Base-by-base conservation (phyloP, 2,797 vertebrate genomes). In the Neopelma chrysocephalum region DNA sequence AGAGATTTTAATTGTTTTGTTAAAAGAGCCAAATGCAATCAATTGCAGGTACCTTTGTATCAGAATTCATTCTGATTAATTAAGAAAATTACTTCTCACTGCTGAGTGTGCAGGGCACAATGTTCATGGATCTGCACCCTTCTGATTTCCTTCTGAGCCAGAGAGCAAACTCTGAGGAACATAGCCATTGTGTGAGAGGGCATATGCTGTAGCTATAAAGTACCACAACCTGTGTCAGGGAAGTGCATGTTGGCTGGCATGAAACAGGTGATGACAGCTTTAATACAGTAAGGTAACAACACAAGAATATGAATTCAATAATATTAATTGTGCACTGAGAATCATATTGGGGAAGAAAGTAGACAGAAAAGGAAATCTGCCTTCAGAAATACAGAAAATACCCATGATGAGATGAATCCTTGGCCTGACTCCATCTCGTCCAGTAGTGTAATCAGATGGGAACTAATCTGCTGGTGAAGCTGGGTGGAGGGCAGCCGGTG, bases 401-500 rank as follows among this genome's bases (percentile, higher is more conserved):
- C 4, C 15, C 43, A 76, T 26, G 25, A n/a, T 25, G 43, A n/a
- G 43, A 40, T 10, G 43, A 71, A 43, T 47, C 29, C 8, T 38
- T 84, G 50, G 34, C 42, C 38, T 38, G 42, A 69, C 27, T 66
- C 64, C 42, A n/a, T 51, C 61, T 64, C 25, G 21, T 14, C n/a
- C 3, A 4, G 36, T 1, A 20, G 29, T 22, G 45, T 48, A 48
- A 50, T 48, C 6, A 6, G 22, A 17, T 5, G 25, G 42, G 31
- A 71, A 11, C n/a, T 23, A 19, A 58, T 36, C 38, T 54, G 40
- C 40, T 1, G 3, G 15, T n/a, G 48, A 58, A 81, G 45, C 20
- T 1, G 1, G 3, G 32, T 26, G 20, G 27, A 36, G 29, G 83
- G 40, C 14, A 11, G 21, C 10, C 1, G 1, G 19, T 45, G 18